Conservation (phyloP, 1,140 invertebrate species). For the Aricia agestis region DNA sequence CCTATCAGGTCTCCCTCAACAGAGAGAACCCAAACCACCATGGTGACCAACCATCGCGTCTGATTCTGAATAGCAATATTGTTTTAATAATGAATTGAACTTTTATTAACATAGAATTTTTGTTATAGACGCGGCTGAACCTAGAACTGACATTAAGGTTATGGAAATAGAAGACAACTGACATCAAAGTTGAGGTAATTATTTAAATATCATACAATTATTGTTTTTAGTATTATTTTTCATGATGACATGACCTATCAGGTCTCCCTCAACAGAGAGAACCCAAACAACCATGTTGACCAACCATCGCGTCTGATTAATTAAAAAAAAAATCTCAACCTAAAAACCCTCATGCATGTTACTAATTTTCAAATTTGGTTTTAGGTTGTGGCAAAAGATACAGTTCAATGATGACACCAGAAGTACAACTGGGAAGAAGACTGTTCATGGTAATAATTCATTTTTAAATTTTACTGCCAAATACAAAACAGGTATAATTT, state of each 20-base stretch:
- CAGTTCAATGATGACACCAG: background rate
- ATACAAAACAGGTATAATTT: background rate
- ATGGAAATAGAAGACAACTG: background rate
- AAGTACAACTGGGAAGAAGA: background rate
- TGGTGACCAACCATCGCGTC: constrained; percentile 47
- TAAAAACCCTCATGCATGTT: background rate
- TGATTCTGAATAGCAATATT: background rate
- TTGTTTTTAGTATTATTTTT: background rate
- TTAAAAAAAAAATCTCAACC: background rate
- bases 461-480: background rate
- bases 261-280: constrained; percentile 69
- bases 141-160: background rate
- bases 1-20: constrained; percentile 67
- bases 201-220: background rate
- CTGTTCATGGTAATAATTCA: background rate
- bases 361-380: background rate
- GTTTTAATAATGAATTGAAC: background rate
- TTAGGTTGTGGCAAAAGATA: background rate
- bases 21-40: constrained; percentile 65
- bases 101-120: background rate
- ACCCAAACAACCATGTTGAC: constrained; percentile 67
- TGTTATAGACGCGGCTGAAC: background rate
- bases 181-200: background rate
- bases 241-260: constrained; percentile 62
- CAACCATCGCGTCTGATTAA: constrained; percentile 11